Conservation (phyloP, 2,113 vertebrate genomes). For the Diphyllodes magnificus region DNA sequence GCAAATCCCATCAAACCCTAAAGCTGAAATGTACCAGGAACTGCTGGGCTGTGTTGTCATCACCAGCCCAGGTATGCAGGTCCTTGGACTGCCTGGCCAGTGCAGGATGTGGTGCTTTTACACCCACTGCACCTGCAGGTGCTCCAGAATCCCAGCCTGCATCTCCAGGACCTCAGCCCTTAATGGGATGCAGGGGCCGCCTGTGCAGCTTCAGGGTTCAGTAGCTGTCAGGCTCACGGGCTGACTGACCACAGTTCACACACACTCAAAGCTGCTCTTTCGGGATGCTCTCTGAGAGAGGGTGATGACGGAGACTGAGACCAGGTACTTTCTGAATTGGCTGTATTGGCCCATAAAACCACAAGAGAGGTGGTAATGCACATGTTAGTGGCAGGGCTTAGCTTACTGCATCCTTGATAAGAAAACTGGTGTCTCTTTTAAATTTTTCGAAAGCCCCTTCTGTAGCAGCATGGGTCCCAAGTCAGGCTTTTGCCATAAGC, state of each 20-base stretch:
- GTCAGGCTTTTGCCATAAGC: background rate
- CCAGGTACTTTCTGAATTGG: slow-evolving; percentile 45
- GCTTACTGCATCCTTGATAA: background rate
- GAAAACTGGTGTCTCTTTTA: background rate
- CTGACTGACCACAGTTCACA: background rate
- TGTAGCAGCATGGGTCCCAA: background rate
- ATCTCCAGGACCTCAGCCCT: background rate
- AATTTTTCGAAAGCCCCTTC: background rate
- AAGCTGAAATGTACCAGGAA: background rate
- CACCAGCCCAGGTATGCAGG: background rate
- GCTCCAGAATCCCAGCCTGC: background rate
- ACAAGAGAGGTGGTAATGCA: background rate
- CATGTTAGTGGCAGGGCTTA: background rate
- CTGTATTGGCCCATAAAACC: slow-evolving; percentile 10
- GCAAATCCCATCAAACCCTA: background rate
- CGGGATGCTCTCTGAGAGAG: background rate
- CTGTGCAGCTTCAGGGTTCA: background rate
- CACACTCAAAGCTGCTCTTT: slow-evolving; percentile 42
- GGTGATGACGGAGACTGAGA: background rate
- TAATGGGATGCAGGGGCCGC: background rate
- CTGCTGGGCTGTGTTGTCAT: background rate
- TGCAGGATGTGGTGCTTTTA: background rate
- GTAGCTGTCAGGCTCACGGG: background rate
- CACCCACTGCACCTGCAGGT: background rate
- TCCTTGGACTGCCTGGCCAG: background rate